Evolutionary conservation across 2,113 vertebrate species (phyloP), one percentile per base, ranked within the genome.

Genomic region (Istiophorus platypterus): DNA sequence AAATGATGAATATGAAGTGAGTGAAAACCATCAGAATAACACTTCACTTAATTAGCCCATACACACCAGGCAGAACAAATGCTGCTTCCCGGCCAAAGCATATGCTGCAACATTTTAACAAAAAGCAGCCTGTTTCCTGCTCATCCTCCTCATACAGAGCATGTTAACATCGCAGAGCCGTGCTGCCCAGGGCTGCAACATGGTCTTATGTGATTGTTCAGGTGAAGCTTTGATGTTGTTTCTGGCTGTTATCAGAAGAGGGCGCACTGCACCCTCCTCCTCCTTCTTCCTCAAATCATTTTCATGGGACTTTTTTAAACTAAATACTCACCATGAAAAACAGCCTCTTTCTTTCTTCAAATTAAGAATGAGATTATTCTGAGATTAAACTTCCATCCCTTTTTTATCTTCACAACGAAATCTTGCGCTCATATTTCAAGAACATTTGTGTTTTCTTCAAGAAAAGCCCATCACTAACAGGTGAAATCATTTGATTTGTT

Each of bases 1-100:
- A 92, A 93, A 92, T 73, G 83, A 92, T 88, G 92, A 94, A 94
- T 93, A 94, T 92, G 89, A 95, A 93, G 91, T 94, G 90, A 93
- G 90, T 88, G 91, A 88, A 92, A 94, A 91, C 69, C 88, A 90
- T 80, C 95, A 89, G 93, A 94, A 93, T 92, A 95, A 93, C 95
- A 95, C 92, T 90, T 94, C 78, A 78, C 85, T 92, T 95, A 94
- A 95, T 95, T 93, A 95, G 90, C 73, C 87, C 68, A 86, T 78
- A 86, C 90, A 87, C 83, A 89, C 90, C 84, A 92, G 88, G 84
- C 92, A 86, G 89, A 91, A 93, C 92, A 94, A 94, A 93, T 94
- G 89, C 75, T 93, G 90, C 89, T 87, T 89, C 84, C 76, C 13
- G 68, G 84, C 78, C 83, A 76, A 70, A 89, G 80, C 92, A 93